Evolutionary conservation across 2,113 vertebrate genomes (phyloP), one percentile per base, ranked within the genome.

Genomic region (Gadus chalcogrammus): DNA sequence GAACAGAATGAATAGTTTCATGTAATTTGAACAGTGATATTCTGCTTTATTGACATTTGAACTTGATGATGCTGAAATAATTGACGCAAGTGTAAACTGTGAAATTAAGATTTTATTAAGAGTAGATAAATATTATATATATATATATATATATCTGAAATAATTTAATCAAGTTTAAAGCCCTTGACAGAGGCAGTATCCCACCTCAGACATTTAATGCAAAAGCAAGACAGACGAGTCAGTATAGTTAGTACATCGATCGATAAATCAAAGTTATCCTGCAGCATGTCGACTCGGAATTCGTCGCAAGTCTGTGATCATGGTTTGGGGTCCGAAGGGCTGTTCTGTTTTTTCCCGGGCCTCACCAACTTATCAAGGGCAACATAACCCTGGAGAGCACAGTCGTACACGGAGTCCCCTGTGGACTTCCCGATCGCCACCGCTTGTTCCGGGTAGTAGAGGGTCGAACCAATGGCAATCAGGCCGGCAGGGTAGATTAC

Each of bases 401-500:
- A 72, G 1, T 90, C 90, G 38, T 92, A 92, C 42, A 85, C 67
- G 0, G 73, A 67, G 60, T 91, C 90, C 7, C 90, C 88, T 42
- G 83, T 52, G 0, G 80, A 15, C 93, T 92, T 95, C 13, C 89
- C 90, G 75, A 95, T 73, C 53, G 76, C 65, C 27, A 85, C 92
- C 0, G 94, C 93, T 70, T 92, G 87, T 71, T 95, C 93, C 76
- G 97, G 97, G 80, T 98, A 98, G 89, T 98, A 98, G 61, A 97
- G 66, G 65, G 95, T 93, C 15, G 93, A 81, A 79, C 90, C 88
- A 1, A 95, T 67, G 68, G 93, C 79, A 92, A 97, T 84, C 70
- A 98, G 92, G 74, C 77, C 88, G 18, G 84, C 65, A 0, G 95
- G 95, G 70, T 97, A 98, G 28, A 95, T 8, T 16, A 97, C 24